These are phyloP conservation scores for Neodon shergylaensis DNA, from an alignment of 2,113 vertebrate species.

Conservation along the genomic window DNA sequence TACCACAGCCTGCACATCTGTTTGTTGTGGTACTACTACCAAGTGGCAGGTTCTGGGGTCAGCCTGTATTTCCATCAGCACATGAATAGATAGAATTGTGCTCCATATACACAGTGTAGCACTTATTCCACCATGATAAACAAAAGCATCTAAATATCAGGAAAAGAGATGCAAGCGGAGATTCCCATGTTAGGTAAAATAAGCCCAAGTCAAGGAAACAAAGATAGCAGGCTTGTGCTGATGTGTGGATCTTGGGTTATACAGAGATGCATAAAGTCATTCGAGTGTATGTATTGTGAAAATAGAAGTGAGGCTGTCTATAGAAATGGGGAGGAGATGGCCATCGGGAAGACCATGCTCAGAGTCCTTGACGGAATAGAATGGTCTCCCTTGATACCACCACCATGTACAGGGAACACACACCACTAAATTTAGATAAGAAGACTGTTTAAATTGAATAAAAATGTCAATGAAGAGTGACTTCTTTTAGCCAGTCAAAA, in stretches of 20 bases:
- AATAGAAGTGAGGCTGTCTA: not conserved
- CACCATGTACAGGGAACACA: not conserved
- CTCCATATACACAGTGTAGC: not conserved
- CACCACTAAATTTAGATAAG: not conserved
- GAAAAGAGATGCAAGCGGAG: not conserved
- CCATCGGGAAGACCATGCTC: not conserved
- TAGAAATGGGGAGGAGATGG: too few relatives aligned
- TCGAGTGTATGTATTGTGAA: not conserved
- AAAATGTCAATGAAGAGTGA: not conserved
- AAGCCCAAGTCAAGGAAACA: not conserved
- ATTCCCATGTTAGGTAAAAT: not conserved
- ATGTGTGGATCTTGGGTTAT: not conserved
- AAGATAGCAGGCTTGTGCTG: not conserved
- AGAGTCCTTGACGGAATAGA: not conserved
- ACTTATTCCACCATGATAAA: not conserved
- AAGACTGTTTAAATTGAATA: not conserved
- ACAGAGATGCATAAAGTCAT: not conserved
- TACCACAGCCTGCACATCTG: too few relatives aligned
- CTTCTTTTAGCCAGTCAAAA: not conserved
- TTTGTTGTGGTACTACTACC: not conserved
- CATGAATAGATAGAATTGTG: not conserved
- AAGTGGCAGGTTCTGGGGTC: too few relatives aligned
- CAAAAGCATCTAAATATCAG: not conserved
- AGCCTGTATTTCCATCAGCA: rapidly evolving
- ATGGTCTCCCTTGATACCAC: not conserved